Evolutionary conservation across 2,797 vertebrate genomes (phyloP).

Genomic region (Cynopterus sphinx): DNA sequence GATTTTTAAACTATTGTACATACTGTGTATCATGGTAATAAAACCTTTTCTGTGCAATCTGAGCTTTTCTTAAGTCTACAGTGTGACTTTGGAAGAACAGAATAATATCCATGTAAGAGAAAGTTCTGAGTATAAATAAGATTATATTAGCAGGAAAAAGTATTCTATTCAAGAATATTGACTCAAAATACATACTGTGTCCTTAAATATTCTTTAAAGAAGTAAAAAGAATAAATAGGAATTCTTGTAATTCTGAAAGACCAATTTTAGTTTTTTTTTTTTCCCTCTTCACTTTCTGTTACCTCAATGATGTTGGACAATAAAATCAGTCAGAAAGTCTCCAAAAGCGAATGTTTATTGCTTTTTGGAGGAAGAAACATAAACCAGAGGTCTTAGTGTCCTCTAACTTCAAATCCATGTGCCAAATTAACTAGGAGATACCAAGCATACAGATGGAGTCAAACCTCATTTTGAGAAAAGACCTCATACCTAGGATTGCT

Average conservation of each 20-base stretch:
- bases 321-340: background rate
- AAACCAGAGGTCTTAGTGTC: background rate
- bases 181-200: background rate
- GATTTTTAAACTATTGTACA: constrained; percentile 15
- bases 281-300: background rate
- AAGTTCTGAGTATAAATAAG: background rate
- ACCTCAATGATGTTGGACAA: background rate
- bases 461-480: background rate
- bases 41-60: background rate
- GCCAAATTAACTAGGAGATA: background rate
- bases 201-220: constrained; percentile 17
- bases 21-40: background rate
- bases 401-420: background rate
- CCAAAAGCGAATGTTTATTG: background rate
- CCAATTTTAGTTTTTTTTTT: constrained; percentile 45
- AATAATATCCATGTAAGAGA: background rate
- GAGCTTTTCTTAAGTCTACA: background rate
- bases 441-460: background rate
- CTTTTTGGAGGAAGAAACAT: constrained; percentile 20
- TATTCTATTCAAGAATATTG: background rate
- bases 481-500: background rate
- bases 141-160: background rate
- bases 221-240: background rate
- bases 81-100: constrained; percentile 13
- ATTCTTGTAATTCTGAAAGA: constrained; percentile 26